Percentiles rank a stretch among this genome's conserved stretches.
Evolutionary conservation across 2,797 vertebrate genomes (phyloP).

Genomic region (Mus caroli): DNA sequence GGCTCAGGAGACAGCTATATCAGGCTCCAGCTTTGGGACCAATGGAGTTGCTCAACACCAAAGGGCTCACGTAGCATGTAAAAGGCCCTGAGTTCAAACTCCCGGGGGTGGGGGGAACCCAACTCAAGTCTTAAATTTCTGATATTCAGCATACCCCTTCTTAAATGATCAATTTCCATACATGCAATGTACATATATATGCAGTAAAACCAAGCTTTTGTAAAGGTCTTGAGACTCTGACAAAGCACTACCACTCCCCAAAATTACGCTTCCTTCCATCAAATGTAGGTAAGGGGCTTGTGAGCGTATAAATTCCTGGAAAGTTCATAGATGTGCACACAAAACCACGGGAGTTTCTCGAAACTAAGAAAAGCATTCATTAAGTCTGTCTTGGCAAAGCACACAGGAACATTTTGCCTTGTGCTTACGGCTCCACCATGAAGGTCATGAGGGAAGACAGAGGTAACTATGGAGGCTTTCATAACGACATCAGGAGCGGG

Average conservation of each 20-base stretch:
- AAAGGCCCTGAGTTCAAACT: neutral
- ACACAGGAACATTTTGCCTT: neutral
- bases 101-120: neutral
- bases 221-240: neutral
- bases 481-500: neutral
- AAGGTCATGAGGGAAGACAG: neutral
- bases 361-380: neutral
- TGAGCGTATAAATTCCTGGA: neutral
- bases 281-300: neutral
- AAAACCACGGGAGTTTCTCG: neutral
- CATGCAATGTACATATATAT: neutral
- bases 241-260: fast-evolving
- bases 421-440: neutral
- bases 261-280: neutral
- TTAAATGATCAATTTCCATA: neutral
- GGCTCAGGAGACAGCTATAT: no score
- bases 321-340: neutral
- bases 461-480: neutral
- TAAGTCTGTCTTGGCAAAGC: neutral
- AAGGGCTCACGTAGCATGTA: no score
- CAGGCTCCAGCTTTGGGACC: no score
- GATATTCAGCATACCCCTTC: neutral
- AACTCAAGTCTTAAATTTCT: neutral
- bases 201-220: neutral
- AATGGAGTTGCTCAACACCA: neutral